Conservation (phyloP, 2,113 vertebrate genomes). For the Elephantulus edwardii region DNA sequence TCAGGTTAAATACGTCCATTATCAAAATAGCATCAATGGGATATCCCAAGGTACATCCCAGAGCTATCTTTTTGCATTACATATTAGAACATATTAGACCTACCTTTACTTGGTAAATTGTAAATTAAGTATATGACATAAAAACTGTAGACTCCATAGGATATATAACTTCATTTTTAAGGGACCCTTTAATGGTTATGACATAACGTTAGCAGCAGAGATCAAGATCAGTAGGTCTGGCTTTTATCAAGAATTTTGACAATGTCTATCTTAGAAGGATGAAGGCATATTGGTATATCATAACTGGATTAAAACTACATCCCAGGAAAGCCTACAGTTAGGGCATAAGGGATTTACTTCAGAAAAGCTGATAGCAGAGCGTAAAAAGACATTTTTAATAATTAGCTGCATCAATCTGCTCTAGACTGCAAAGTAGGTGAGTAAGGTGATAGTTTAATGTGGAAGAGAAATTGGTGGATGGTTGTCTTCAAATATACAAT, state of each 20-base stretch:
- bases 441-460: not conserved
- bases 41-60: not conserved
- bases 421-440: not conserved
- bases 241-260: not conserved
- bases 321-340: not conserved
- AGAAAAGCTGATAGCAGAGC: not conserved
- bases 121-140: not conserved
- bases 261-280: not conserved
- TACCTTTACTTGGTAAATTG: not conserved
- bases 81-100: not conserved
- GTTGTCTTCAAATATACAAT: not conserved
- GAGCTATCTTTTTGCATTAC: not conserved
- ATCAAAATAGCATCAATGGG: not conserved
- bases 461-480: not conserved
- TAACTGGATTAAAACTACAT: not conserved
- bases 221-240: not conserved
- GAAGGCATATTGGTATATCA: not conserved
- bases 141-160: not conserved
- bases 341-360: not conserved
- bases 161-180: not conserved
- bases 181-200: not conserved
- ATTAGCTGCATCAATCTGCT: not conserved
- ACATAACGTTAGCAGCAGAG: not conserved
- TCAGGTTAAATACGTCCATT: not conserved
- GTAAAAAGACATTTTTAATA: not conserved